Conservation (phyloP, 2,113 vertebrate genomes). For the Engystomops pustulosus region DNA sequence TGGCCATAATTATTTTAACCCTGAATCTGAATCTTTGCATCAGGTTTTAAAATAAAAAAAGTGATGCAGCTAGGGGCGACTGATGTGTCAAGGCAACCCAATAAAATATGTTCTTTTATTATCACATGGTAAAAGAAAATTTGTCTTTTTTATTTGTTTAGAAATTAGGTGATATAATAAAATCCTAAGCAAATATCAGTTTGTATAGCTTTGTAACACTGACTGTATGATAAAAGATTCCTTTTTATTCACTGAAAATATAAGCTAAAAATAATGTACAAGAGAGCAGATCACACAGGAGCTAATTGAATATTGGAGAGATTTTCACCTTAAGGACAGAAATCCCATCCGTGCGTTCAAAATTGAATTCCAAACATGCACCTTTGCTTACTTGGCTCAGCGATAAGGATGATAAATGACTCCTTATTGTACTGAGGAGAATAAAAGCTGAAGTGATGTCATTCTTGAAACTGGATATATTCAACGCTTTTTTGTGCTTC, state of each 20-base stretch:
- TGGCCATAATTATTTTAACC: too few relatives aligned
- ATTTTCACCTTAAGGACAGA: constrained; percentile 57
- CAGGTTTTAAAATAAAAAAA: too few relatives aligned
- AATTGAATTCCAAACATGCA: neutral
- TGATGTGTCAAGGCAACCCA: too few relatives aligned
- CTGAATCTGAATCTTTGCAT: too few relatives aligned
- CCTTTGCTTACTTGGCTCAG: constrained; percentile 57
- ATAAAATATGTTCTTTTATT: too few relatives aligned
- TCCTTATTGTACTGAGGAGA: constrained; percentile 1
- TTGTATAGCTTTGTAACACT: neutral
- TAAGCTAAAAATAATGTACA: constrained; percentile 42
- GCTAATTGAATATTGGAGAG: constrained; percentile 56
- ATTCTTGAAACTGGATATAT: constrained; percentile 25
- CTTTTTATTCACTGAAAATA: constrained; percentile 27
- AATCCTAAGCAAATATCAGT: neutral
- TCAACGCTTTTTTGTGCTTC: constrained; percentile 49
- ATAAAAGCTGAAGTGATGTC: constrained; percentile 60
- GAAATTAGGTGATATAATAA: too few relatives aligned
- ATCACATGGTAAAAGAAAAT: too few relatives aligned
- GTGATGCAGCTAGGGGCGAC: too few relatives aligned
- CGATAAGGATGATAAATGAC: constrained; percentile 64
- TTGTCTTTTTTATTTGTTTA: too few relatives aligned
- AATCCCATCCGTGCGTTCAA: constrained; percentile 57
- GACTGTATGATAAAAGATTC: neutral
- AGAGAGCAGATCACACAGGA: constrained; percentile 29